These are phyloP conservation scores for Dorcus hopei DNA, from an alignment of 2,888 invertebrate species.

Conservation along the genomic window DNA sequence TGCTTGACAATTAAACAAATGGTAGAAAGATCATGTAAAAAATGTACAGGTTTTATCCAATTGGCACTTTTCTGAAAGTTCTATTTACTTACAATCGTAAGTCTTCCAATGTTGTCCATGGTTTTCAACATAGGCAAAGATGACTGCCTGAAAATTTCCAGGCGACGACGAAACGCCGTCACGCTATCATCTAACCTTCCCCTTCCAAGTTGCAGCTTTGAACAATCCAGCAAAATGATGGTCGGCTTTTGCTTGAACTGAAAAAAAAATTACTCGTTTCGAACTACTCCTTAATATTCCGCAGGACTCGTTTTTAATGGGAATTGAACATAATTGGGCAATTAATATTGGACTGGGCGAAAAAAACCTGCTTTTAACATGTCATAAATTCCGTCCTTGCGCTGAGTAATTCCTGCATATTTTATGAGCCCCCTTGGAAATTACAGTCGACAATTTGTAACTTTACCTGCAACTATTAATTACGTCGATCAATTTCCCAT, in stretches of 20 bases:
- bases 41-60: too few relatives aligned
- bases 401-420: neutral
- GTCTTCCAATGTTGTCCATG: slow-evolving; percentile 75
- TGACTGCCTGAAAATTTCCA: slow-evolving; percentile 83
- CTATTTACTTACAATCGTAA: slow-evolving; percentile 71
- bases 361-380: too few relatives aligned
- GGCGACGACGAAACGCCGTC: slow-evolving; percentile 75
- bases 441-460: slow-evolving; percentile 14
- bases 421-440: slow-evolving; percentile 4
- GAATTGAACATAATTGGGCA: too few relatives aligned
- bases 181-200: slow-evolving; percentile 83
- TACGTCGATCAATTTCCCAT: slow-evolving; percentile 16
- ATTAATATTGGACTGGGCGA: too few relatives aligned
- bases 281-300: too few relatives aligned
- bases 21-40: too few relatives aligned
- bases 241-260: slow-evolving; percentile 77
- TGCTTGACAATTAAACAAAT: too few relatives aligned
- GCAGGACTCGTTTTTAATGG: too few relatives aligned
- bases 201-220: slow-evolving; percentile 82
- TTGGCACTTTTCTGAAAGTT: too few relatives aligned
- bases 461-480: slow-evolving; percentile 12
- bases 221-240: slow-evolving; percentile 84
- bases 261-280: slow-evolving; percentile 30
- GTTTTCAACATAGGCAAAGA: slow-evolving; percentile 86
- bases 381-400: neutral